Percentiles rank a stretch among this genome's conserved stretches.
Evolutionary conservation across 2,888 invertebrate species (phyloP).

Genomic region (Epinotia brunnichana): DNA sequence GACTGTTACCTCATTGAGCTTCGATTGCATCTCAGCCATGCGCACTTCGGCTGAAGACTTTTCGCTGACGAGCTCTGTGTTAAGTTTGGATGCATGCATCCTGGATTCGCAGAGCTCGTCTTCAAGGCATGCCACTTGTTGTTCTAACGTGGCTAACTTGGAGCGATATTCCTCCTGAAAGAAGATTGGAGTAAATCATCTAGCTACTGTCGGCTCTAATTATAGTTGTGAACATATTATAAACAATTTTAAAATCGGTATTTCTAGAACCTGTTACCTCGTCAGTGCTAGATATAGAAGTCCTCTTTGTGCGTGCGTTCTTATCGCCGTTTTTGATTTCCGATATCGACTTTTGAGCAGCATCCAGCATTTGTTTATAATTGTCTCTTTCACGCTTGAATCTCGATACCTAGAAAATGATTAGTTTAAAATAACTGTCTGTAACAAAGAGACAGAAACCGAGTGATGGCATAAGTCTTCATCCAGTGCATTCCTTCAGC

Average conservation of each 20-base stretch:
- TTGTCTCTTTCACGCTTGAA: constrained; percentile 95
- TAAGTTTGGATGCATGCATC: constrained; percentile 91
- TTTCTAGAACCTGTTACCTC: constrained; percentile 79
- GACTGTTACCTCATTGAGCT: constrained; percentile 88
- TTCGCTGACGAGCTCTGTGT: constrained; percentile 95
- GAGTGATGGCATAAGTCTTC: too few relatives aligned
- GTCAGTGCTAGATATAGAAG: constrained; percentile 89
- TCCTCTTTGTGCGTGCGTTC: constrained; percentile 77
- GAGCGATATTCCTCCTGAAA: constrained; percentile 87
- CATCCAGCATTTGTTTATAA: constrained; percentile 94
- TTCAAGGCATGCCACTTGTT: constrained; percentile 92
- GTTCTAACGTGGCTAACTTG: constrained; percentile 89
- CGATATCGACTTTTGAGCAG: constrained; percentile 92
- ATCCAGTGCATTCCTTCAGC: too few relatives aligned
- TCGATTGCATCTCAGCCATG: constrained; percentile 93
- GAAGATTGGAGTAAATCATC: not conserved
- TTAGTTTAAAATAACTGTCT: too few relatives aligned
- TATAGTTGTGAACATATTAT: not conserved
- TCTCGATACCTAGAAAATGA: constrained; percentile 82
- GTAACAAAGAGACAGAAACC: too few relatives aligned
- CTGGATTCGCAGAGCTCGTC: constrained; percentile 94
- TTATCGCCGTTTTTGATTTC: constrained; percentile 87
- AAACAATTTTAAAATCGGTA: not conserved
- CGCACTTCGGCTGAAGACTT: constrained; percentile 93
- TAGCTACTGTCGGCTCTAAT: not conserved